Base-by-base conservation (phyloP, 2,888 invertebrate genomes). In the Yponomeuta malinellus region DNA sequence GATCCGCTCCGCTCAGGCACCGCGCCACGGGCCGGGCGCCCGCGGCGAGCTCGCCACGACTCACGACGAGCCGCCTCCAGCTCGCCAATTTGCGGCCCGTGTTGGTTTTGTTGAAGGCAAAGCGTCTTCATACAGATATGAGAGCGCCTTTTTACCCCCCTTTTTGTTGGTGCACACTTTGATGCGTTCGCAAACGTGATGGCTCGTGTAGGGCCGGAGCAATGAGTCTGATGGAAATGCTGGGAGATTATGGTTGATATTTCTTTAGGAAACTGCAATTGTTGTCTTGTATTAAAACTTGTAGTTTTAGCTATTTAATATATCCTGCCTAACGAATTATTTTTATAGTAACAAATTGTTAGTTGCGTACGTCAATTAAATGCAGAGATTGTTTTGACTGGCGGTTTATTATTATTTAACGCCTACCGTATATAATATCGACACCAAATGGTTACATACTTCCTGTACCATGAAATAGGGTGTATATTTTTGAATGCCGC, bases 81-180 rank as follows among this genome's bases (percentile, higher is more conserved):
- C 71, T 89, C 89, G 89, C 91, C 91, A 91, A 91, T 92, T 91
- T 91, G 85, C 88, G 88, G 68, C 88, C 83, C 86, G 83, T 90
- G 91, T 91, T 92, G 91, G 91, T 91, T 92, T 92, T 90, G 89
- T 89, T 89, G 87, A 90, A 88, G 80, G 86, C 85, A 87, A 59
- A 59, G 84, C 69, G 79, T 87, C 89, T 89, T 89, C 90, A 89
- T 89, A 89, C 87, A 67, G 65, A 48, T 64, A 70, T 65, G 70
- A 70, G 63, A 63, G 52, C 15, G 23, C 43, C 68, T 68, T 70
- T 70, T 70, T 65, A 48, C 65, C 31, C 43, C 23, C 10, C 64
- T 70, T 65, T 64, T 68, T n/a, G n/a, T 10, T 29, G 64, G 64
- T 31, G 29, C 29, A 23, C 31, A 23, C 29, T 23, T 64, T 31